Percentiles rank a stretch among this genome's conserved stretches.
phyloP scores from a whole-genome alignment of 2,888 invertebrate species.

The Scaeva pyrastri region DNA sequence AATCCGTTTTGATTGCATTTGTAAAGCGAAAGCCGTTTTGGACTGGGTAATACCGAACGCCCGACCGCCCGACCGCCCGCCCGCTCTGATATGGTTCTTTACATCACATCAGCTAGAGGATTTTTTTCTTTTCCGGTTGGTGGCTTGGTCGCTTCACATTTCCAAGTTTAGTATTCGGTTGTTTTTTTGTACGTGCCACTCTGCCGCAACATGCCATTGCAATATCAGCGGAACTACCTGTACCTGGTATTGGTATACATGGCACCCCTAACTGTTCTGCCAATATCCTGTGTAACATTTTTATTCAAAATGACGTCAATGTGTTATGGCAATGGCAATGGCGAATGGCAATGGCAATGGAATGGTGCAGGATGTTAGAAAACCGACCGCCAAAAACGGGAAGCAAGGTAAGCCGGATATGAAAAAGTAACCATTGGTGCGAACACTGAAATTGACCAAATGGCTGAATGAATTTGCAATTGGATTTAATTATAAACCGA shows the following conservation, averaged over 20 bases:
- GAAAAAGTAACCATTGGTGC: constrained; percentile 38
- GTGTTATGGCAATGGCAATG: neutral
- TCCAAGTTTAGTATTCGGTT: constrained; percentile 11
- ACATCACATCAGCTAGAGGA: neutral
- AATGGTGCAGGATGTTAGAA: neutral
- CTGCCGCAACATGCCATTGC: neutral
- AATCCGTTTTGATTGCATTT: constrained; percentile 60
- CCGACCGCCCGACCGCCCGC: too few species aligned
- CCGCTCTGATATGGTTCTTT: constrained; percentile 17
- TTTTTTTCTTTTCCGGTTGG: constrained; percentile 31
- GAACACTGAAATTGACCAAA: constrained; percentile 70
- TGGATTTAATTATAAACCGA: constrained; percentile 73
- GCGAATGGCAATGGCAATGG: too few species aligned
- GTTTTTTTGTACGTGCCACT: constrained; percentile 37
- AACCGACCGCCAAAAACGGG: neutral
- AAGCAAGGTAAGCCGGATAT: constrained; percentile 27
- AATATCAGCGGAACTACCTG: too few species aligned
- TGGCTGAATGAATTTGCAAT: constrained; percentile 70
- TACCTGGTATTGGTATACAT: too few species aligned
- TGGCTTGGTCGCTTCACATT: constrained; percentile 19
- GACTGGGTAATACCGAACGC: neutral
- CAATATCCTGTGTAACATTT: constrained; percentile 56
- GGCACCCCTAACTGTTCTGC: neutral
- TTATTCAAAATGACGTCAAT: constrained; percentile 46
- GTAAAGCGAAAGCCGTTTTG: constrained; percentile 5